Evolutionary conservation across 2,113 vertebrate species (phyloP).

Genomic region (Pteruthius melanotis): DNA sequence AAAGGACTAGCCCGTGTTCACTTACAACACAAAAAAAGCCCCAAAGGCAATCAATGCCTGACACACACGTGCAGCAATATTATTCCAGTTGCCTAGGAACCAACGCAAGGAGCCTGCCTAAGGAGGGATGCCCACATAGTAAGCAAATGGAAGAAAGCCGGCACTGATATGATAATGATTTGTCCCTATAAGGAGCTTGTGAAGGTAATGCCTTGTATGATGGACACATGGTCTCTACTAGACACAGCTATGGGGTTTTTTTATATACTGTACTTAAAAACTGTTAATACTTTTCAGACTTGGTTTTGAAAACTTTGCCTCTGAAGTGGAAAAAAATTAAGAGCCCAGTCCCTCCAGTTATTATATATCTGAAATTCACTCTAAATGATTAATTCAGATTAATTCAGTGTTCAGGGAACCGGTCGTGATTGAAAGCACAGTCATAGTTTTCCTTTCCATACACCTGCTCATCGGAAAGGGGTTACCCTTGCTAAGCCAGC

Average conservation of each 20-base stretch:
- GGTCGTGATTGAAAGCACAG: not conserved
- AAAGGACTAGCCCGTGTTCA: not conserved
- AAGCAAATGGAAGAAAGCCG: constrained; percentile 28
- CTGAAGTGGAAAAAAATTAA: not conserved
- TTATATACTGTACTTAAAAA: not conserved
- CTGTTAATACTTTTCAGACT: not conserved
- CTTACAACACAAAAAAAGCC: constrained; percentile 42
- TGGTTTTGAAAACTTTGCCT: not conserved
- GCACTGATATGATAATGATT: not conserved
- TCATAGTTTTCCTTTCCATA: not conserved
- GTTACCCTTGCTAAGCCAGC: not conserved
- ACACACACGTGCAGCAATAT: constrained; percentile 7
- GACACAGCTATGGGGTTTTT: not conserved
- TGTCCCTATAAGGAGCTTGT: not conserved
- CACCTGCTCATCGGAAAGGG: not conserved
- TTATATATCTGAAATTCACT: not conserved
- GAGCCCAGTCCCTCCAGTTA: not conserved
- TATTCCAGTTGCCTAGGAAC: constrained; percentile 49
- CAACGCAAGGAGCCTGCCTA: not conserved
- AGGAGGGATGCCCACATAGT: not conserved
- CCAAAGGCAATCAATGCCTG: constrained; percentile 44
- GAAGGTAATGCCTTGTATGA: not conserved
- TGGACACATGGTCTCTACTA: not conserved
- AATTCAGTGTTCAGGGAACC: not conserved
- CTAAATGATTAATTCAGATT: not conserved